A percentile compares a stretch with the other conserved stretches of the same genome.
Conservation (phyloP, 2,113 vertebrate genomes). For the Tringa solitaria region DNA sequence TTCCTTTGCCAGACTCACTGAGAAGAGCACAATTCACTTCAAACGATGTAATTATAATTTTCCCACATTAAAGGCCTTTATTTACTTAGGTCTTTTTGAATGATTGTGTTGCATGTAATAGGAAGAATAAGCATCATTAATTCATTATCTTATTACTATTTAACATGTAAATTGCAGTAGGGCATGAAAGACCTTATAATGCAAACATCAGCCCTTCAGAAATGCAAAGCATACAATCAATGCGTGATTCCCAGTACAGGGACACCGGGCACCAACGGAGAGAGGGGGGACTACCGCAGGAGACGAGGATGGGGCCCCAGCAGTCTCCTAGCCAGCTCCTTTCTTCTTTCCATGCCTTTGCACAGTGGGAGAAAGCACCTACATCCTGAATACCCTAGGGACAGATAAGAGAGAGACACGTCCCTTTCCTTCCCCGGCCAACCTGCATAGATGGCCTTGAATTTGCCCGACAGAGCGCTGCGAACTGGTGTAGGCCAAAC, state of each 20-base stretch:
- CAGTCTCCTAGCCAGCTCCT: neutral
- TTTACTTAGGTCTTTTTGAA: neutral
- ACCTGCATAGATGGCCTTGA: neutral
- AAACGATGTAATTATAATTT: neutral
- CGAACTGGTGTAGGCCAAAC: neutral
- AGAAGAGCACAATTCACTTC: neutral
- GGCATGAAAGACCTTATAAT: neutral
- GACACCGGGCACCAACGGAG: neutral
- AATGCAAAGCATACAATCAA: neutral
- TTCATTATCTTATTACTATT: neutral
- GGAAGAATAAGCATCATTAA: neutral
- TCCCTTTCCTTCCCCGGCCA: neutral
- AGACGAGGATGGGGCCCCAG: neutral
- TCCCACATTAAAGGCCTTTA: neutral
- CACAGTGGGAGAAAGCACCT: neutral
- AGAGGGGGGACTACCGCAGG: fast-evolving
- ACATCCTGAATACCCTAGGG: neutral
- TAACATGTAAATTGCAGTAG: neutral
- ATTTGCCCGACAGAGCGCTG: neutral
- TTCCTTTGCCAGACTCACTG: neutral
- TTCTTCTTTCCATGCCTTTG: neutral
- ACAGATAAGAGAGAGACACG: neutral
- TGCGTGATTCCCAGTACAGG: neutral
- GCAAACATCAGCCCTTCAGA: neutral
- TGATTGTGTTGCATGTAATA: neutral